Evolutionary conservation across 2,888 invertebrate species (phyloP).

Genomic region (Barypeithes pellucidus): DNA sequence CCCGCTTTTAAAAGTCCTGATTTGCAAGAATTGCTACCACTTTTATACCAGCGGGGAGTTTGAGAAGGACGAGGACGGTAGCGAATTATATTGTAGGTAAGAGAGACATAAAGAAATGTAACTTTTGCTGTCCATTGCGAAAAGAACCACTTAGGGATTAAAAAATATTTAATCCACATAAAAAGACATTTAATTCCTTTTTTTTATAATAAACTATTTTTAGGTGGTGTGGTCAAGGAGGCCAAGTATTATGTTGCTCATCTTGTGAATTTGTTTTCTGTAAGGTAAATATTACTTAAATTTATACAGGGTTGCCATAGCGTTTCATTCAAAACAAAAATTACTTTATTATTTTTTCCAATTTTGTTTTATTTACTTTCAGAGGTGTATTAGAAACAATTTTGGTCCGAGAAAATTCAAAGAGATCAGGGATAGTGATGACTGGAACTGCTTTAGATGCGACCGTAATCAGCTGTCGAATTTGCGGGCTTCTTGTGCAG

Average conservation of each 20-base stretch:
- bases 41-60: constrained; percentile 89
- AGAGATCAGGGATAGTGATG: constrained; percentile 83
- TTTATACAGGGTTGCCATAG: too few species aligned
- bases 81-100: constrained; percentile 80
- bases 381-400: constrained; percentile 85
- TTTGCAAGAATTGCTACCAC: constrained; percentile 82
- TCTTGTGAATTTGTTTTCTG: constrained; percentile 84
- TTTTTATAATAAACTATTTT: constrained; percentile 8
- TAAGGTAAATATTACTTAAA: constrained; percentile 71
- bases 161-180: too few species aligned
- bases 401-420: constrained; percentile 78
- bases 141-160: too few species aligned
- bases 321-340: too few species aligned
- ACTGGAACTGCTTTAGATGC: constrained; percentile 87
- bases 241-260: constrained; percentile 83
- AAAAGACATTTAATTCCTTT: too few species aligned
- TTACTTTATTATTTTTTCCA: too few species aligned
- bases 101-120: constrained; percentile 6
- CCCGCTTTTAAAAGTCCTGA: constrained; percentile 81
- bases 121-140: too few species aligned
- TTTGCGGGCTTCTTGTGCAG: constrained; percentile 81
- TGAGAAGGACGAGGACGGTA: constrained; percentile 88
- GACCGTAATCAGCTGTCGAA: constrained; percentile 78
- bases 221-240: constrained; percentile 87
- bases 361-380: too few species aligned